A percentile compares a stretch with the other conserved stretches of the same genome.
These are phyloP conservation scores for Etheostoma spectabile DNA, from an alignment of 2,113 vertebrate genomes.

Conservation along the genomic window DNA sequence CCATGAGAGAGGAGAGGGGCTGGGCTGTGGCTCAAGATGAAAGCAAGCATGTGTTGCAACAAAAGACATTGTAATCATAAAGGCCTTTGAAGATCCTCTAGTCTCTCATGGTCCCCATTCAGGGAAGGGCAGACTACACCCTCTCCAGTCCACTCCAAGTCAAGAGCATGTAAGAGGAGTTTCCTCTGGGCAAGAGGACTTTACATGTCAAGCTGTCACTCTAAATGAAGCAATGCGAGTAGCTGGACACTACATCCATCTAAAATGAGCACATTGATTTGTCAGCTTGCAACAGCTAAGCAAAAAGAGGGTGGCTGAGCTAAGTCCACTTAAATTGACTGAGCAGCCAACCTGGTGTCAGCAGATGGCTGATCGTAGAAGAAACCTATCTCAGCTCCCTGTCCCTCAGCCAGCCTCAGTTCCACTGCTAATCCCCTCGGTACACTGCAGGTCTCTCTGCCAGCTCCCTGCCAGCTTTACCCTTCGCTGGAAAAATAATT, in stretches of 20 bases:
- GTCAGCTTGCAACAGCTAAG: conserved; percentile 52
- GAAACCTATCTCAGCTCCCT: conserved; percentile 70
- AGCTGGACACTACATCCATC: background rate
- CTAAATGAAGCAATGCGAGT: background rate
- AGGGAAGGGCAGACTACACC: conserved; percentile 38
- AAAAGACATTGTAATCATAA: conserved; percentile 68
- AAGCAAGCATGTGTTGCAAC: conserved; percentile 61
- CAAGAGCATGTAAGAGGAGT: background rate
- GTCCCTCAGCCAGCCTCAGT: conserved; percentile 53
- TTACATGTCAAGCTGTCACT: conserved; percentile 23
- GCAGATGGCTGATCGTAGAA: conserved; percentile 64
- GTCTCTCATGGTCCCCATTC: conserved; percentile 59
- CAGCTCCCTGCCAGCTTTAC: conserved; percentile 12
- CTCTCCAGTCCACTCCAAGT: conserved; percentile 6
- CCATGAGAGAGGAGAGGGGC: conserved; percentile 48
- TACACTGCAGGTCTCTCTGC: conserved; percentile 12
- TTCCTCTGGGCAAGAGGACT: conserved; percentile 2
- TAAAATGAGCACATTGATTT: background rate
- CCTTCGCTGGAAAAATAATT: background rate
- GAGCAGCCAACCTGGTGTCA: conserved; percentile 62
- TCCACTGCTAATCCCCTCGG: conserved; percentile 36
- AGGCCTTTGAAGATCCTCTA: conserved; percentile 62
- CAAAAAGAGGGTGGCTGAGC: conserved; percentile 42
- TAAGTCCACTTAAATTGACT: conserved; percentile 56
- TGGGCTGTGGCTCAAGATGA: conserved; percentile 54